Evolutionary conservation across 2,888 invertebrate species (phyloP).

Genomic region (Phengaris arion): DNA sequence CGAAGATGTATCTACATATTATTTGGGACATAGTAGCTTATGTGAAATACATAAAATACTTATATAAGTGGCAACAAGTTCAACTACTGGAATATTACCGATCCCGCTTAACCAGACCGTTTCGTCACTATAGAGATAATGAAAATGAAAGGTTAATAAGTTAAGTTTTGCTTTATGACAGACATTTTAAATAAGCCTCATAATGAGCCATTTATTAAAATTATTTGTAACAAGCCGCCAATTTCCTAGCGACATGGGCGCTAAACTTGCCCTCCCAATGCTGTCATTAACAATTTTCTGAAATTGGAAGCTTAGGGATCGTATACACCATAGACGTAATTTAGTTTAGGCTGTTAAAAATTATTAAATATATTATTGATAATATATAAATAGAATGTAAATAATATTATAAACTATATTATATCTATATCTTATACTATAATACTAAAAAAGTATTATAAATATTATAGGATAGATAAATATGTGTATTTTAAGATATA

Average conservation of each 20-base stretch:
- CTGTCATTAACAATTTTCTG: not conserved
- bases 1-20: too few relatives aligned
- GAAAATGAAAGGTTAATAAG: not conserved
- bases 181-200: not conserved
- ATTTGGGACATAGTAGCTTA: too few relatives aligned
- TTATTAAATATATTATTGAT: too few relatives aligned
- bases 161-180: not conserved
- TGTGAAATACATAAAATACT: too few relatives aligned
- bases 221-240: constrained; percentile 1
- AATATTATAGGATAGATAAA: too few relatives aligned
- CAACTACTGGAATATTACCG: not conserved
- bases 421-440: too few relatives aligned
- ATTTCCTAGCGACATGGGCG: not conserved
- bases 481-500: too few relatives aligned
- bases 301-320: not conserved
- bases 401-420: too few relatives aligned
- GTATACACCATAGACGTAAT: not conserved
- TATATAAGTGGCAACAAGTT: not conserved
- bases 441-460: too few relatives aligned
- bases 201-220: not conserved
- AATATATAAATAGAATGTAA: too few relatives aligned
- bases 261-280: not conserved
- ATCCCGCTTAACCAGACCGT: not conserved
- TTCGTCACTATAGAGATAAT: not conserved
- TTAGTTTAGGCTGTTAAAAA: too few relatives aligned